Base-by-base conservation (phyloP, 2,797 vertebrate genomes). In the Gouania willdenowi region DNA sequence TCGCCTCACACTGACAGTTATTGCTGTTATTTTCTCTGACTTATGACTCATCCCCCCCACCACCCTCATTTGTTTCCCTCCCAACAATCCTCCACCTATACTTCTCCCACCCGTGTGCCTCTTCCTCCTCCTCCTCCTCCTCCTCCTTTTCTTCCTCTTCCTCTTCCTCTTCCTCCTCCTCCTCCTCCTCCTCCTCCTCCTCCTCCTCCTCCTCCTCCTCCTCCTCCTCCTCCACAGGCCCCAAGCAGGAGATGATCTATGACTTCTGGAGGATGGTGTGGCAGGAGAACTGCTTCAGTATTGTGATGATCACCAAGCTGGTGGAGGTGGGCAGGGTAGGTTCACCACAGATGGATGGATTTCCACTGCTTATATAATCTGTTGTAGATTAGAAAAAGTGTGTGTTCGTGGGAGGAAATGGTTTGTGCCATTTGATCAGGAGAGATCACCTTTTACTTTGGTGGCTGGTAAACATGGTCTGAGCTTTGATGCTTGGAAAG, bases 221-320 rank as follows among this genome's bases (percentile, higher is more conserved):
- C 45, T 43, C 43, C 27, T 26, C 59, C 48, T 41, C 54, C 61
- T 65, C 61, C 34, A 8, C 85, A 98, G 95, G 95, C 39, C 95
- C 94, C 37, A 97, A 94, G 79, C 94, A 96, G 58, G 95, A 98
- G 82, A 97, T 94, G 93, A 91, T 97, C 75, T 96, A 97, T 0
- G 94, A 98, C 75, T 98, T 98, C 87, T 98, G 95, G 95, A 85
- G 95, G 59, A 96, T 98, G 94, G 92, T 98, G 41, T 98, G 95
- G 95, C 94, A 98, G 87, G 95, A 97, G 68, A 95, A 94, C 81
- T 95, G 94, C 57, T 92, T 91, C 72, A 98, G 94, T 78, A 96
- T 98, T 0, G 94, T 98, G 73, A 98, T 98, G 95, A 93, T 98
- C 77, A 97, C 94, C 74, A 97, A 97, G 66, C 89, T 97, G 89